phyloP scores from a whole-genome alignment of 2,888 invertebrate species.

The Gibbula magus region DNA sequence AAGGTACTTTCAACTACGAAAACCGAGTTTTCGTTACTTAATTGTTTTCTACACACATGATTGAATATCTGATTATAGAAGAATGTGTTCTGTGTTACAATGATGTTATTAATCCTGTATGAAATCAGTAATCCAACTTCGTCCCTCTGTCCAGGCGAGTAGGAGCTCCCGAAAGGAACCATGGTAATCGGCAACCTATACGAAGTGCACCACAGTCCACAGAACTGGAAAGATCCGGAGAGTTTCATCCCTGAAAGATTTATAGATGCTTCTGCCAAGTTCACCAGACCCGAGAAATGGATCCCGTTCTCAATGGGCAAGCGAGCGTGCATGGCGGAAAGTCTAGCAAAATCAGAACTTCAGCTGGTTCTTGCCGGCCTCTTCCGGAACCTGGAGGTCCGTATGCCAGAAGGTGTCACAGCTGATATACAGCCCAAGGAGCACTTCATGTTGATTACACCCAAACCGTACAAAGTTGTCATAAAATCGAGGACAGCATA shows the following conservation, averaged over 20 bases:
- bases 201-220: slow-evolving; percentile 57
- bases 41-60: no score
- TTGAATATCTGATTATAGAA: no score
- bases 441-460: neutral
- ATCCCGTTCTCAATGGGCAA: slow-evolving; percentile 64
- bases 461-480: neutral
- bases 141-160: slow-evolving; percentile 38
- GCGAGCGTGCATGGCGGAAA: slow-evolving; percentile 62
- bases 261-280: slow-evolving; percentile 53
- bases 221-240: slow-evolving; percentile 54
- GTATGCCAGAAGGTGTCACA: slow-evolving; percentile 32
- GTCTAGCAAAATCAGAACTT: slow-evolving; percentile 59
- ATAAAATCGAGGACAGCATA: neutral
- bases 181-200: slow-evolving; percentile 53
- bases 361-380: slow-evolving; percentile 49
- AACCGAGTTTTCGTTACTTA: no score
- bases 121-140: neutral
- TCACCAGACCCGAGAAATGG: slow-evolving; percentile 56
- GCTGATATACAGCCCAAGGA: neutral
- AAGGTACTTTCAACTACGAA: no score
- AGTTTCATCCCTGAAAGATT: slow-evolving; percentile 60
- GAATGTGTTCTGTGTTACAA: no score
- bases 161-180: slow-evolving; percentile 57
- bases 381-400: slow-evolving; percentile 34
- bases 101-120: no score